phyloP scores from a whole-genome alignment of 1,140 invertebrate species.

The Pinna nobilis region DNA sequence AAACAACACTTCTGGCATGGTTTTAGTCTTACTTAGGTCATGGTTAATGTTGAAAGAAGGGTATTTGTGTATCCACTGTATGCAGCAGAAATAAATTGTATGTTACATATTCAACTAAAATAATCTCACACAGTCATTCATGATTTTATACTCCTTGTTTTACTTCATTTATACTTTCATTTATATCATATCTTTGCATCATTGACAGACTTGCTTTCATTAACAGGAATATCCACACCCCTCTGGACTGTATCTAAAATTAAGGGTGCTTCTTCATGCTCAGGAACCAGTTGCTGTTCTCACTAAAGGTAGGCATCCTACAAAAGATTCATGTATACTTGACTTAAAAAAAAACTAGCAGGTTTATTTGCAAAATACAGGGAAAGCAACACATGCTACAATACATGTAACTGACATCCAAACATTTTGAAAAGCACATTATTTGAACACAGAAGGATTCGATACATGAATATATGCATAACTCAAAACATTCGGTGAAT shows the following conservation, averaged over 20 bases:
- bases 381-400: neutral
- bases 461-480: neutral
- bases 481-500: no score
- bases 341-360: neutral
- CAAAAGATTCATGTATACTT: neutral
- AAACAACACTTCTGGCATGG: neutral
- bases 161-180: neutral
- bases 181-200: neutral
- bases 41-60: neutral
- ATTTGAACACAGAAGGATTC: neutral
- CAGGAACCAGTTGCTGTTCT: constrained; percentile 34
- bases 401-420: neutral
- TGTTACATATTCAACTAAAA: neutral
- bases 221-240: constrained; percentile 56
- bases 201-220: neutral
- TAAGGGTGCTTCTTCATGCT: constrained; percentile 47
- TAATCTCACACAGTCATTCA: neutral
- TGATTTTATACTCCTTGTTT: neutral
- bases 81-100: neutral
- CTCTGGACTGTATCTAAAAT: constrained; percentile 56
- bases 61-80: neutral
- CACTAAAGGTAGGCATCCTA: constrained; percentile 37
- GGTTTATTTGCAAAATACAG: neutral
- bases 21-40: neutral
- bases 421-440: neutral